A percentile compares a stretch with the other conserved stretches of the same genome.
Evolutionary conservation across 2,113 vertebrate genomes (phyloP).

Genomic region (Rhinopomastus cyanomelas): DNA sequence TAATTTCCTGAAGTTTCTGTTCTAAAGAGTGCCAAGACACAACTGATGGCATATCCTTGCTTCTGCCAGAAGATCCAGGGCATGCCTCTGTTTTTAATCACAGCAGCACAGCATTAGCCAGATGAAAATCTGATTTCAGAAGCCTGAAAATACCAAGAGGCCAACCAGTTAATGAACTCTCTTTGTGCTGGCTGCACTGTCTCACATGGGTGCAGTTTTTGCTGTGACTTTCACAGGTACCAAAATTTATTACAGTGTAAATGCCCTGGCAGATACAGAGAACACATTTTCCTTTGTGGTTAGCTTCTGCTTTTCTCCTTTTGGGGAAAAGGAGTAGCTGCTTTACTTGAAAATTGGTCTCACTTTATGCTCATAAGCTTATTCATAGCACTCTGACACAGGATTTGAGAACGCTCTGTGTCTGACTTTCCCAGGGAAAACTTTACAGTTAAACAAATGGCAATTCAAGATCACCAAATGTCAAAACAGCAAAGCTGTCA

Average conservation of each 20-base stretch:
- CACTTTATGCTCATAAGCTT: neutral
- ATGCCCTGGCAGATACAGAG: neutral
- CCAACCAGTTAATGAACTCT: conserved; percentile 14
- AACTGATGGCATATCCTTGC: neutral
- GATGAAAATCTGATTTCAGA: conserved; percentile 18
- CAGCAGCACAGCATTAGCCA: neutral
- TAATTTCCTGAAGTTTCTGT: neutral
- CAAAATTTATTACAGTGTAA: neutral
- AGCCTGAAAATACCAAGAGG: conserved; percentile 23
- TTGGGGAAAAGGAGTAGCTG: conserved; percentile 34
- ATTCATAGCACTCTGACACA: neutral
- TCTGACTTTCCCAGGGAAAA: conserved; percentile 5
- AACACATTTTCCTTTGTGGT: conserved; percentile 7
- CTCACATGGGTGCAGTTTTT: neutral
- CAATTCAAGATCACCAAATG: neutral
- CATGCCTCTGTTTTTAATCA: conserved; percentile 1
- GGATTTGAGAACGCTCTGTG: neutral
- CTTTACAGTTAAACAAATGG: neutral
- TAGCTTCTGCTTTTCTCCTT: conserved; percentile 26
- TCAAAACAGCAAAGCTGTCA: conserved; percentile 6
- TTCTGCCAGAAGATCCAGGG: conserved; percentile 8
- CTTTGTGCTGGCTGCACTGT: neutral
- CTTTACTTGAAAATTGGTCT: conserved; percentile 16
- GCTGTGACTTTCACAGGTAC: conserved; percentile 8
- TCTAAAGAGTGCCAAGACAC: neutral